Conservation (phyloP, 2,888 invertebrate genomes). For the Drosophila koepferae region DNA sequence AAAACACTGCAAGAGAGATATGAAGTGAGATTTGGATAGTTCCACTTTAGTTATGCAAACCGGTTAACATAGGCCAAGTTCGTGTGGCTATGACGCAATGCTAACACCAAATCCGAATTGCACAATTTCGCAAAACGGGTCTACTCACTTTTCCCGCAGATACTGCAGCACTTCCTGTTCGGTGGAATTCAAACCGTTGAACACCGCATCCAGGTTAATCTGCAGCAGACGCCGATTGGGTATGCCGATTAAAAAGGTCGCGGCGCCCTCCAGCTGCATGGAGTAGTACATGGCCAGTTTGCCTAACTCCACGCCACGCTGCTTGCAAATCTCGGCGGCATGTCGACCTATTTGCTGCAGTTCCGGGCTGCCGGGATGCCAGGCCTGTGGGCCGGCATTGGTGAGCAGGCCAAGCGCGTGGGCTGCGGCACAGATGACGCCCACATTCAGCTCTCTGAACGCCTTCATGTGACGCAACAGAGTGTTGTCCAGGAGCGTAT, state of each 20-base stretch:
- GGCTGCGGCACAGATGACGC: conserved; percentile 93
- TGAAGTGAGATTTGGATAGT: conserved; percentile 7
- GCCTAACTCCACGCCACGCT: conserved; percentile 87
- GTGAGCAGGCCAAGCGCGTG: conserved; percentile 93
- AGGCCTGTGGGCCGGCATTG: conserved; percentile 89
- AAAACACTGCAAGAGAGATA: conserved; percentile 54
- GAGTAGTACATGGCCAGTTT: conserved; percentile 86
- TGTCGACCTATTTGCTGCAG: conserved; percentile 74
- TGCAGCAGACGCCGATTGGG: conserved; percentile 88
- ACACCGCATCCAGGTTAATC: conserved; percentile 88
- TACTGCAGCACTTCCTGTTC: conserved; percentile 88
- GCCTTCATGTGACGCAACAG: conserved; percentile 90
- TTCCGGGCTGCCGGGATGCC: conserved; percentile 92
- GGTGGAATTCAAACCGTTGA: conserved; percentile 88
- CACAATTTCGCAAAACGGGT: conserved; percentile 45
- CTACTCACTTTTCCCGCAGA: conserved; percentile 84
- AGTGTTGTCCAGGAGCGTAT: conserved; percentile 92
- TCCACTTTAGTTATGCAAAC: conserved; percentile 31
- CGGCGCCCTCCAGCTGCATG: conserved; percentile 87
- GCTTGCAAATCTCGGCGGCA: conserved; percentile 90
- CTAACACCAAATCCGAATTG: conserved; percentile 61
- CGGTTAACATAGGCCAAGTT: conserved; percentile 67
- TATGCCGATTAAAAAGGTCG: conserved; percentile 92
- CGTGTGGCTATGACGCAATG: conserved; percentile 62
- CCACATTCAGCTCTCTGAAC: conserved; percentile 87